Base-by-base conservation (phyloP, 2,113 vertebrate genomes). In the Sigmodon hispidus region DNA sequence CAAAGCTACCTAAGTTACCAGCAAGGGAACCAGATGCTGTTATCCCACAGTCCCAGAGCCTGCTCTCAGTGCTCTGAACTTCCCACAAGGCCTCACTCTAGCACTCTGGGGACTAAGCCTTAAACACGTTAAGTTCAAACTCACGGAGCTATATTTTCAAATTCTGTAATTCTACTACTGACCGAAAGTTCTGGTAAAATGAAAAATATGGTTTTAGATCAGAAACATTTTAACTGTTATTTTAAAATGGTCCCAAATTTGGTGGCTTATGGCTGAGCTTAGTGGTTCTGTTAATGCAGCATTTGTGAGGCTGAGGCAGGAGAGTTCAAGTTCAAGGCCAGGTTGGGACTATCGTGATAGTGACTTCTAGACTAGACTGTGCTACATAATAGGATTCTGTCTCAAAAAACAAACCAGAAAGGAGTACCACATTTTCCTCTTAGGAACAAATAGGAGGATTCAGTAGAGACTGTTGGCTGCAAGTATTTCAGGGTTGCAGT, bases 131-230 rank as follows among this genome's bases (percentile, higher is more conserved):
- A n/a, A 43, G 36, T 48, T 31, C 67, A 48, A 29, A 50, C 1
- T 61, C 19, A 59, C 24, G 43, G 13, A 16, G 36, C 6, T 5
- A 31, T 77, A 19, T 94, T 94, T 5, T 45, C 63, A 92, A 76
- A 85, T 26, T 81, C 34, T 59, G 2, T 34, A n/a, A 5, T 85
- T 94, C 95, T 45, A n/a, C 70, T 93, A 34, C 52, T 73, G 31
- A 70, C 34, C 1, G 34, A 34, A 81, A 61, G 72, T 57, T 96
- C 29, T 63, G 34, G 34, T 94, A 79, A 96, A 87, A 63, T 79
- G 61, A 96, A 95, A 95, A 90, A 83, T 85, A 1, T 84, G 34
- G 29, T 89, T 43, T 97, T 67, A 81, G 31, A 4, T 26, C 29
- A 89, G 70, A 81, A 92, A 73, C 19, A 15, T 89, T 95, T 80